These are phyloP conservation scores for Silvanus unidentatus DNA, from an alignment of 2,888 invertebrate species.

Conservation along the genomic window DNA sequence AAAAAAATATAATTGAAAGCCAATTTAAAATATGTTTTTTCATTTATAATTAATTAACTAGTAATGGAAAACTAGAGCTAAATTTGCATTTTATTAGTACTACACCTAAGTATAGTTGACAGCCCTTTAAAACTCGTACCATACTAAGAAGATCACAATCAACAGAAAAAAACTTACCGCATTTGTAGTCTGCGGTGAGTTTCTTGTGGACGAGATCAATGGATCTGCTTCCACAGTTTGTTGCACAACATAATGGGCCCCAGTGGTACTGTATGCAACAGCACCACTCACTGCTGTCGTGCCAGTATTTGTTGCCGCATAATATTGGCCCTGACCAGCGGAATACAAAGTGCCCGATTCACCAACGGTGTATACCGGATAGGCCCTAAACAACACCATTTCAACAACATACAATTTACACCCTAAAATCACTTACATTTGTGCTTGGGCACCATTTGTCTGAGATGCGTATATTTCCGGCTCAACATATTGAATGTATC, in stretches of 20 bases:
- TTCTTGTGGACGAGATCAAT: constrained; percentile 55
- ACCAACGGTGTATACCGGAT: constrained; percentile 72
- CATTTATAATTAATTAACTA: too few species aligned
- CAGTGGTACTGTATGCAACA: constrained; percentile 43
- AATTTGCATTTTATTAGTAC: too few species aligned
- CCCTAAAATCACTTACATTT: constrained; percentile 49
- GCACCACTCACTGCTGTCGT: constrained; percentile 53
- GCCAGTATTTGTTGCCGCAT: constrained; percentile 59
- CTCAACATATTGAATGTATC: constrained; percentile 72
- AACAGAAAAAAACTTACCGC: constrained; percentile 52
- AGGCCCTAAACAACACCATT: constrained; percentile 58
- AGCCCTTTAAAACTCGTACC: too few species aligned
- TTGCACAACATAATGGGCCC: constrained; percentile 65
- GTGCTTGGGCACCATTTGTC: constrained; percentile 51
- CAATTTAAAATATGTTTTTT: constrained; percentile 8
- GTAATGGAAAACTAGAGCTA: too few species aligned
- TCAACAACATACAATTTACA: not conserved
- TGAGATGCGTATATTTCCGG: constrained; percentile 60
- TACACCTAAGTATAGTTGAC: too few species aligned
- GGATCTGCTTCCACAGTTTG: constrained; percentile 59
- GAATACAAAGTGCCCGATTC: constrained; percentile 55
- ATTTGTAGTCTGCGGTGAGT: constrained; percentile 63
- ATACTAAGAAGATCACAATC: too few species aligned
- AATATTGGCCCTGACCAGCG: constrained; percentile 58
- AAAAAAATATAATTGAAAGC: constrained; percentile 21